These are phyloP conservation scores for Rhynchotus rufescens DNA, from an alignment of 2,797 vertebrate species.

Conservation along the genomic window DNA sequence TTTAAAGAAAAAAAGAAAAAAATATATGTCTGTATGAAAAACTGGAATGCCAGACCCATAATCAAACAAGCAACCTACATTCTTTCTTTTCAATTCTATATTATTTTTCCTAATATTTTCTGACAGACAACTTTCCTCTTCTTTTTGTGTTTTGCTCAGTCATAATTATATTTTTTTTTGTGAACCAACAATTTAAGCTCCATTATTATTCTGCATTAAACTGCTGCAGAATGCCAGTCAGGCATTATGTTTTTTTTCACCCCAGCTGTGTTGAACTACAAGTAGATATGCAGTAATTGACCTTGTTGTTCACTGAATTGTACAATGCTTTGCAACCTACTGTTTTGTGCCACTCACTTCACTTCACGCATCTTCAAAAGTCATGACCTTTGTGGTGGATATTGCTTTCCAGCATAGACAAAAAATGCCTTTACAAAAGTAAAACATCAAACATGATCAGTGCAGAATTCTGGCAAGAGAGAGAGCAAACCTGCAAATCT, in stretches of 20 bases:
- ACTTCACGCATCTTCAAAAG: constrained; percentile 61
- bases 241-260: constrained; percentile 61
- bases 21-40: neutral
- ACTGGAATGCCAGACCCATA: neutral
- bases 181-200: constrained; percentile 67
- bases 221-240: constrained; percentile 59
- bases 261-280: constrained; percentile 76
- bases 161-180: constrained; percentile 9
- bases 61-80: neutral
- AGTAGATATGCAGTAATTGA: constrained; percentile 77
- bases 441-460: constrained; percentile 36
- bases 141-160: constrained; percentile 42
- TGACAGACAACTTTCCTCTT: constrained; percentile 30
- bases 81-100: neutral
- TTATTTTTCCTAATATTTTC: neutral
- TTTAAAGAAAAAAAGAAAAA: neutral
- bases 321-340: constrained; percentile 68
- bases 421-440: constrained; percentile 42
- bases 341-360: constrained; percentile 73
- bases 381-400: constrained; percentile 58
- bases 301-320: constrained; percentile 74
- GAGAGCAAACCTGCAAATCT: constrained; percentile 13
- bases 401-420: constrained; percentile 41
- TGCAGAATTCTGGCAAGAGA: neutral
- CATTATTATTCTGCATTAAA: constrained; percentile 69